Evolutionary conservation across 2,888 invertebrate species (phyloP), one percentile per base, ranked within the genome.

Genomic region (Latrodectus hesperus): DNA sequence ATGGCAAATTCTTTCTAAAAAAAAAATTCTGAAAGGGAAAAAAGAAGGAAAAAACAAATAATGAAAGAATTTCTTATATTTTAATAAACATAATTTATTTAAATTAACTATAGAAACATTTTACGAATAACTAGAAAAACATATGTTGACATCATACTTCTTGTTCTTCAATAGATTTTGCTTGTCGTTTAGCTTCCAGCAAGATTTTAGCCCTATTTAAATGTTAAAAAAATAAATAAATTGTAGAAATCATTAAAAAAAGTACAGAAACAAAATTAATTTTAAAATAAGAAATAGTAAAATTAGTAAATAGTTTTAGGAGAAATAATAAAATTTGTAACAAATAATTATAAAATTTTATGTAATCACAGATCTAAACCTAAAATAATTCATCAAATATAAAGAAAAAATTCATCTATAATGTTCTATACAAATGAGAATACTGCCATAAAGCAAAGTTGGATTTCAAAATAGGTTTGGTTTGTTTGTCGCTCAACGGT

Each of bases 151-250:
- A 22, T 55, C n/a, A 53, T 92, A 95, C 95, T 93, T 95, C 94
- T 90, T 94, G 94, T 89, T 96, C 96, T 91, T 95, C 94, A 11
- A 94, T 93, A 73, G 94, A 94, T 90, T 96, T 96, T 90, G 95
- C 94, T 77, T 93, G 92, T 65, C 94, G 93, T 90, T 95, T 94
- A 55, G 94, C 94, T 88, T 95, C 95, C 0, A 96, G 93, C 9
- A 96, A 91, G 90, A 94, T 94, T 91, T 95, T 94, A 55, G 92
- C 92, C 85, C 92, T 92, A 78, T 26, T 84, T 12, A 11, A 60
- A 65, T n/a, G n/a, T 17, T 68, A 49, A 22, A n/a, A 74, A 55
- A 22, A n/a, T 22, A 60, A 12, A 74, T 14, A 74, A 10, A n/a
- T 12, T 8, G 12, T 17, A 11, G 10, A 22, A 74, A 53, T 60